Evolutionary conservation across 2,113 vertebrate species (phyloP).

Genomic region (Mormyrus lacerda): DNA sequence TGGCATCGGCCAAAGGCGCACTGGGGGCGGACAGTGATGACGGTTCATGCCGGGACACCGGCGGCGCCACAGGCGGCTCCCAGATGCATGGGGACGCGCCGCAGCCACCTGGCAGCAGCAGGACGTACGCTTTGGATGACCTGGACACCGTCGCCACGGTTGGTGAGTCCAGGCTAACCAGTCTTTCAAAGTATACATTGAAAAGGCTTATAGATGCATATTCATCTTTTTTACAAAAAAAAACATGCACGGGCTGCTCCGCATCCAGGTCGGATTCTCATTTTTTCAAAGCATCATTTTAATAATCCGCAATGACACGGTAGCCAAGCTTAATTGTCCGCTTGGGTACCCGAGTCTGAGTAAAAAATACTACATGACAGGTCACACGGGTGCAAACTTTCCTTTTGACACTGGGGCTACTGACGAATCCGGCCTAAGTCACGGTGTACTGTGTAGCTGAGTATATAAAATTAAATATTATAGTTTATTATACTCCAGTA

Average conservation of each 20-base stretch:
- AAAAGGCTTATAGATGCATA: neutral
- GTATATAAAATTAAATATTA: neutral
- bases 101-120: constrained; percentile 29
- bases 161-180: constrained; percentile 61
- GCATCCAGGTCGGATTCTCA: neutral
- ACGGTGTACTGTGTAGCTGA: neutral
- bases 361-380: neutral
- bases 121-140: constrained; percentile 65
- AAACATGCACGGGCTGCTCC: neutral
- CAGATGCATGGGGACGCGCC: constrained; percentile 41
- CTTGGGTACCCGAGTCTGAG: neutral
- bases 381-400: neutral
- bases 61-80: constrained; percentile 23
- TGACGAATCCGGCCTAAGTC: neutral
- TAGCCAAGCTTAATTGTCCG: neutral
- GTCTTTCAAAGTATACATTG: neutral
- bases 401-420: neutral
- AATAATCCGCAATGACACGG: neutral
- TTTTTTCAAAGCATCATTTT: neutral
- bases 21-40: constrained; percentile 45
- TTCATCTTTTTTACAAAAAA: neutral
- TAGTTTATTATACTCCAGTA: neutral
- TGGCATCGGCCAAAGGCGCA: constrained; percentile 60
- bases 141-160: constrained; percentile 79
- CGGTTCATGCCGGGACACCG: constrained; percentile 46